These are phyloP conservation scores for Drosophila azteca DNA, from an alignment of 1,140 invertebrate species.

Conservation along the genomic window DNA sequence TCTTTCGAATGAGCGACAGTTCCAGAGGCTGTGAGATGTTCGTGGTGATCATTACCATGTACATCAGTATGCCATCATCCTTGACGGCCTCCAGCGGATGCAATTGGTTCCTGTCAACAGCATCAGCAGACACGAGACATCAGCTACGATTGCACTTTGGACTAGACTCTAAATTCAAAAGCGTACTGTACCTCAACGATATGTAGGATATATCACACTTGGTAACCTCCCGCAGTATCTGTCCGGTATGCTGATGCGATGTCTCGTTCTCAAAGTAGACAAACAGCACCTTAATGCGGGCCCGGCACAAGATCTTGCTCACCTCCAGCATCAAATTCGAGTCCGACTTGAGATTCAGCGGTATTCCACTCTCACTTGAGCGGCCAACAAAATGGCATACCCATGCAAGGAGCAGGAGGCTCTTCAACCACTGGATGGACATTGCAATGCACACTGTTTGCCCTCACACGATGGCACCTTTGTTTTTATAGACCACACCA, in stretches of 20 bases:
- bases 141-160: neutral
- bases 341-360: slow-evolving; percentile 5
- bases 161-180: neutral
- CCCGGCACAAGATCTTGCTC: slow-evolving; percentile 53
- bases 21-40: slow-evolving; percentile 65
- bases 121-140: no score
- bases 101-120: slow-evolving; percentile 51
- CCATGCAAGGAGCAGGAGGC: slow-evolving; percentile 12
- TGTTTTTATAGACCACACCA: slow-evolving; percentile 53
- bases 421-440: slow-evolving; percentile 21
- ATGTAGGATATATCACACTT: slow-evolving; percentile 76
- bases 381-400: neutral
- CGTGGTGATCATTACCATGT: slow-evolving; percentile 73
- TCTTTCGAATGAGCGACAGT: slow-evolving; percentile 65
- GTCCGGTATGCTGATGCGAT: slow-evolving; percentile 61
- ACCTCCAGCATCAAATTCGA: slow-evolving; percentile 47
- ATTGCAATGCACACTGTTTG: slow-evolving; percentile 32
- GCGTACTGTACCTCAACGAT: slow-evolving; percentile 58
- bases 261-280: slow-evolving; percentile 74
- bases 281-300: slow-evolving; percentile 60
- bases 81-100: slow-evolving; percentile 53
- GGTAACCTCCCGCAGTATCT: slow-evolving; percentile 63
- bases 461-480: slow-evolving; percentile 9
- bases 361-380: slow-evolving; percentile 5
- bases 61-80: slow-evolving; percentile 75